These are phyloP conservation scores for Nibea albiflora DNA, from an alignment of 2,113 vertebrate genomes.

Conservation along the genomic window DNA sequence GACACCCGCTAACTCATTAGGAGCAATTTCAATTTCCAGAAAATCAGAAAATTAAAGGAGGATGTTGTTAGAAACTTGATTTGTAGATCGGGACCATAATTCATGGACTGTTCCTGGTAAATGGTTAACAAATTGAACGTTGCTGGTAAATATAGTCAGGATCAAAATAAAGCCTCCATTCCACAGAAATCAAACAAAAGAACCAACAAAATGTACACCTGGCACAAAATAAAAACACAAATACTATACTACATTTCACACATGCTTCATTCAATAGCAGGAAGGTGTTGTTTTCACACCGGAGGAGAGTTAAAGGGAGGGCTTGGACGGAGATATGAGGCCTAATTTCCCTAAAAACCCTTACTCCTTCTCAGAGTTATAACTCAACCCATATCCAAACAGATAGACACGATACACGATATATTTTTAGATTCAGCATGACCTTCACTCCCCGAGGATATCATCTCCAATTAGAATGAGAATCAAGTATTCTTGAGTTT, in stretches of 20 bases:
- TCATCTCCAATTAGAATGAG: no score
- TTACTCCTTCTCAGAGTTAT: not conserved
- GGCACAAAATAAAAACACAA: not conserved
- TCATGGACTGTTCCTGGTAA: constrained; percentile 35
- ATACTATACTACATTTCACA: not conserved
- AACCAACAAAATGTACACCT: not conserved
- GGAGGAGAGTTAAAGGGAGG: not conserved
- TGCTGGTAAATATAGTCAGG: not conserved
- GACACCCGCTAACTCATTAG: constrained; percentile 69
- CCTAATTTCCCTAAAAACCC: not conserved
- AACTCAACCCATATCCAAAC: not conserved
- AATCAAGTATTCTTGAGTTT: not conserved
- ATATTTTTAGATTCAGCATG: not conserved
- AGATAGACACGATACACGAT: not conserved
- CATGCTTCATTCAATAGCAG: not conserved
- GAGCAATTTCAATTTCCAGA: constrained; percentile 70
- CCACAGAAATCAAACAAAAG: not conserved
- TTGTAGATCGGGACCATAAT: constrained; percentile 57
- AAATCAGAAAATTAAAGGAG: constrained; percentile 74
- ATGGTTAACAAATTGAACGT: constrained; percentile 24
- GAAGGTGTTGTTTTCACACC: not conserved
- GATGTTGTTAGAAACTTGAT: constrained; percentile 58
- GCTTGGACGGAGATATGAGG: not conserved
- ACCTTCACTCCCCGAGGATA: not conserved
- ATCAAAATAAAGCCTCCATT: not conserved